A percentile compares a stretch with the other conserved stretches of the same genome.
phyloP scores from a whole-genome alignment of 2,888 invertebrate genomes.

The Mesorhabditis belari region DNA sequence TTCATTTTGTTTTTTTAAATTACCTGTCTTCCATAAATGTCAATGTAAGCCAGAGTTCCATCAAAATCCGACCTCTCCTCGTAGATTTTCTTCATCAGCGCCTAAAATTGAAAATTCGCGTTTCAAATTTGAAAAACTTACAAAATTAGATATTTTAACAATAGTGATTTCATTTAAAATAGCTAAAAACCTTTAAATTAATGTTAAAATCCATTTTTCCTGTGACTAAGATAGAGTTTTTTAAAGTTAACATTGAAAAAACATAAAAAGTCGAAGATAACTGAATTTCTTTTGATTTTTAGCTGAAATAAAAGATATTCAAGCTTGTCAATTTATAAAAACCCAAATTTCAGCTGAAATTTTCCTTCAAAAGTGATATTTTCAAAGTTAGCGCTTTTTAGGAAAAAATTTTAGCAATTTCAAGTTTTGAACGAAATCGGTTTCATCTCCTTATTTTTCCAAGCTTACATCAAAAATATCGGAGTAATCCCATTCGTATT shows the following conservation, averaged over 20 bases:
- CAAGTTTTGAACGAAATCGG: background rate
- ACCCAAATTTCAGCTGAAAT: constrained; percentile 1
- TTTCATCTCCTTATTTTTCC: background rate
- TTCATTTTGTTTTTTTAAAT: background rate
- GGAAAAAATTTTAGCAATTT: background rate
- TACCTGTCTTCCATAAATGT: constrained; percentile 44
- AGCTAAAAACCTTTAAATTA: too few relatives aligned
- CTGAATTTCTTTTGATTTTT: too few relatives aligned
- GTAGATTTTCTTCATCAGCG: constrained; percentile 40
- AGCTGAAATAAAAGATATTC: too few relatives aligned
- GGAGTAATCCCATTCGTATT: constrained; percentile 46
- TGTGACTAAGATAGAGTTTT: too few relatives aligned
- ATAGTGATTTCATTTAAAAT: too few relatives aligned
- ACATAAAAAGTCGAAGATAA: too few relatives aligned
- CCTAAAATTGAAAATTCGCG: constrained; percentile 15
- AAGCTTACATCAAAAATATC: constrained; percentile 41
- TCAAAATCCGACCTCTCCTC: constrained; percentile 44
- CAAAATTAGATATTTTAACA: background rate
- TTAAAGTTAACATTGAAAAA: too few relatives aligned
- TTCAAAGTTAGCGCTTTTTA: background rate
- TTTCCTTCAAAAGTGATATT: background rate
- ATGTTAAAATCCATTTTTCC: too few relatives aligned
- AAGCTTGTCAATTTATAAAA: too few relatives aligned
- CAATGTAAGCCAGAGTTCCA: constrained; percentile 47
- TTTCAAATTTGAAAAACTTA: background rate